Percentiles rank a stretch among this genome's conserved stretches.
These are phyloP conservation scores for Laspeyria flexula DNA, from an alignment of 2,888 invertebrate genomes.

Conservation along the genomic window DNA sequence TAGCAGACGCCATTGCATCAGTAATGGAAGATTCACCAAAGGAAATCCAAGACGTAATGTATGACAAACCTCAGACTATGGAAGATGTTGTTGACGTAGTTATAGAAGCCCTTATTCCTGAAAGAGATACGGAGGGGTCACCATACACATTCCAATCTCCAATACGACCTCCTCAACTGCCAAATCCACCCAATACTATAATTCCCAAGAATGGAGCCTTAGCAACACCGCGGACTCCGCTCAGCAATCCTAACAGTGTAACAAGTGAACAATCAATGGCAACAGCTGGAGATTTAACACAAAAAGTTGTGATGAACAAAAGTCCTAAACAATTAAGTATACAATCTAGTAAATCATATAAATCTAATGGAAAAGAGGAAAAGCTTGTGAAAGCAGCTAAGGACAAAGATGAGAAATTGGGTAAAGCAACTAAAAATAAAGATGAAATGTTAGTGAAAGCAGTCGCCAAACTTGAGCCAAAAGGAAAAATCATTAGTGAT, in stretches of 20 bases:
- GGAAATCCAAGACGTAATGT: constrained; percentile 12
- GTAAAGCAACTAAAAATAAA: constrained; percentile 24
- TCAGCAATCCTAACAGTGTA: not conserved
- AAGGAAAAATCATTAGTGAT: constrained; percentile 53
- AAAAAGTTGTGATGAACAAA: constrained; percentile 5
- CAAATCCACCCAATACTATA: not conserved
- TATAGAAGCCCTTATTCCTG: constrained; percentile 1
- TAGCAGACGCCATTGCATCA: constrained; percentile 18
- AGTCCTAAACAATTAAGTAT: constrained; percentile 13
- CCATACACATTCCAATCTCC: constrained; percentile 6
- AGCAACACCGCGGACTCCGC: constrained; percentile 3
- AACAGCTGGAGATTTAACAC: not conserved
- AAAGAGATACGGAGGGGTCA: not conserved
- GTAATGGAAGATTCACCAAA: constrained; percentile 3
- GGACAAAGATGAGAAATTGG: not conserved
- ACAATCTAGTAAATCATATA: constrained; percentile 14
- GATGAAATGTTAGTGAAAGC: constrained; percentile 40
- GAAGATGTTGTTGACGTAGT: constrained; percentile 3
- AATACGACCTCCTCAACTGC: not conserved
- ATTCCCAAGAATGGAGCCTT: not conserved
- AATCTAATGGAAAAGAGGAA: not conserved
- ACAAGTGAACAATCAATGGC: not conserved
- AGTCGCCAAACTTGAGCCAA: constrained; percentile 52
- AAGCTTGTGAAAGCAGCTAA: constrained; percentile 37
- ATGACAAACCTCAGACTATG: not conserved